phyloP scores from a whole-genome alignment of 2,797 vertebrate genomes.

The Macrochelys suwanniensis region DNA sequence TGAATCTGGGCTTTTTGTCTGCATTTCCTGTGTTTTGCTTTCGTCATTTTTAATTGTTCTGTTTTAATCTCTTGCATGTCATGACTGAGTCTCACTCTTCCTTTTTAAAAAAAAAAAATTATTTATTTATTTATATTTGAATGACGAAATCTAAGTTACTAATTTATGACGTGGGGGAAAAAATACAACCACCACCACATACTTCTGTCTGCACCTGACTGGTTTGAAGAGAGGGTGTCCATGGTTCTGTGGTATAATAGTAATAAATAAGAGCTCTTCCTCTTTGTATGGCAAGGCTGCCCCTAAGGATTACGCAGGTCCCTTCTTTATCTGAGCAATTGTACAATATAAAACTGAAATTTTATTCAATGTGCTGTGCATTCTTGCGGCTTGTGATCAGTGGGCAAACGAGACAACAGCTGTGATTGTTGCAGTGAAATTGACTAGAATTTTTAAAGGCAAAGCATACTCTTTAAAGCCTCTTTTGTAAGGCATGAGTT shows the following conservation, averaged over 20 bases:
- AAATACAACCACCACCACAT: constrained; percentile 11
- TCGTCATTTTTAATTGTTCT: constrained; percentile 28
- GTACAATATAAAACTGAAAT: not conserved
- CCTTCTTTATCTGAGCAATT: constrained; percentile 35
- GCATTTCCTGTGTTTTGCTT: constrained; percentile 55
- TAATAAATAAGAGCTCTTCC: constrained; percentile 44
- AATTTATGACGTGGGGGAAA: constrained; percentile 62
- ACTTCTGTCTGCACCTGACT: constrained; percentile 60
- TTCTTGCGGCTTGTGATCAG: not conserved
- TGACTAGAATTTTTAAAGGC: not conserved
- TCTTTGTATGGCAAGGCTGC: constrained; percentile 71
- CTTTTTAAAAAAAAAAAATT: constrained; percentile 44
- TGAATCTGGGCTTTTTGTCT: constrained; percentile 58
- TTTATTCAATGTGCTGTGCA: not conserved
- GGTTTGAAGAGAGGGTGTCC: constrained; percentile 59
- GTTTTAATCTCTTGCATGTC: constrained; percentile 60
- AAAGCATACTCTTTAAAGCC: not conserved
- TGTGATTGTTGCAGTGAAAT: not conserved
- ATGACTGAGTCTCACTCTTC: not conserved
- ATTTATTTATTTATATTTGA: constrained; percentile 39
- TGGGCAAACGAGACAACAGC: not conserved
- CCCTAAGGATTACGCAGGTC: constrained; percentile 29
- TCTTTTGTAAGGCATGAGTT: accelerated
- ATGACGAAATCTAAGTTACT: constrained; percentile 63
- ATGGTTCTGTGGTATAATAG: constrained; percentile 23